Evolutionary conservation across 1,140 invertebrate species (phyloP).

Genomic region (Acyrthosiphon pisum): DNA sequence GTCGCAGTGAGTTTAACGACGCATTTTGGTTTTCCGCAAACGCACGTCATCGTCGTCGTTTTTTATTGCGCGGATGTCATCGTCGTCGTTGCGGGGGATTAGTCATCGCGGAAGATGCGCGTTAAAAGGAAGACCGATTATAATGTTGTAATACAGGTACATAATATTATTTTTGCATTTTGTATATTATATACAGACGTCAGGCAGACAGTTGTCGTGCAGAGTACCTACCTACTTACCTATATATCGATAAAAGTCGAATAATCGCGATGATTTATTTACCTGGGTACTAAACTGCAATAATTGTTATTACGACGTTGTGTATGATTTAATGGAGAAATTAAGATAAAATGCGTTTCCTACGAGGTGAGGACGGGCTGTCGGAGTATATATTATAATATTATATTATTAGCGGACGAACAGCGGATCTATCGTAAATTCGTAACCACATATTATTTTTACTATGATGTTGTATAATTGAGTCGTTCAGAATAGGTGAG

Average conservation of each 20-base stretch:
- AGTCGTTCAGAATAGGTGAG: neutral
- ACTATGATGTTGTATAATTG: neutral
- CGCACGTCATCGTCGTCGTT: neutral
- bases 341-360: neutral
- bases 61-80: neutral
- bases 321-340: neutral
- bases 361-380: neutral
- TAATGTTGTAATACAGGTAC: neutral
- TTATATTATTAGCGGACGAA: neutral
- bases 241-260: neutral
- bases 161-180: neutral
- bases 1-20: neutral
- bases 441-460: neutral
- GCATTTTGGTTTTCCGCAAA: constrained; percentile 6
- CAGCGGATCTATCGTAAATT: neutral
- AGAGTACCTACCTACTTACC: neutral
- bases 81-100: neutral
- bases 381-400: no score
- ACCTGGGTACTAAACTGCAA: no score
- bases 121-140: neutral
- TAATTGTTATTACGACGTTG: neutral
- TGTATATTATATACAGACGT: neutral
- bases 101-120: neutral
- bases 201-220: neutral
- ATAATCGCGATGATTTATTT: neutral